Conservation (phyloP, 2,797 vertebrate species). For the Hemitrygon akajei region DNA sequence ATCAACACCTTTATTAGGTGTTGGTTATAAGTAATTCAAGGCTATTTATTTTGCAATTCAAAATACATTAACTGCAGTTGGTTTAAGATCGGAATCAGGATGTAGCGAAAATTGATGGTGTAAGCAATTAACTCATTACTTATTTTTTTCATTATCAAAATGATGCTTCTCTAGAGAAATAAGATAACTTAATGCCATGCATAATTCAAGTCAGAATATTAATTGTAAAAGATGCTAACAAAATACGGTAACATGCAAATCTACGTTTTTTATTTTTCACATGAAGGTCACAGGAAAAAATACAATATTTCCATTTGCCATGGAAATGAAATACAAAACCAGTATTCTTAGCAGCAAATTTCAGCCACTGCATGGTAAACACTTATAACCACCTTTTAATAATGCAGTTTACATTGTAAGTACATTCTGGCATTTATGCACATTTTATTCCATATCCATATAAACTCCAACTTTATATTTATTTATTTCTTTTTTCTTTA, state of each 20-base stretch:
- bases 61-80: constrained; percentile 1
- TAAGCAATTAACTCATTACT: constrained; percentile 31
- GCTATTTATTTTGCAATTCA: constrained; percentile 12
- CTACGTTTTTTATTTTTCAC: background rate
- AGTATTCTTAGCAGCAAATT: background rate
- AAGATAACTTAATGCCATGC: background rate
- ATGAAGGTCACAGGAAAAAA: background rate
- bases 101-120: constrained; percentile 8
- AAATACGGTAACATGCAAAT: constrained; percentile 14
- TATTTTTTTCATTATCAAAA: constrained; percentile 31
- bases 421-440: too few relatives aligned
- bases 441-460: too few relatives aligned
- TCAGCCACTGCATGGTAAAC: too few relatives aligned
- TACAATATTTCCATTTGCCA: background rate
- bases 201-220: constrained; percentile 2
- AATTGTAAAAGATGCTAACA: background rate
- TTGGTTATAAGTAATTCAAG: background rate
- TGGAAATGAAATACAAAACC: background rate
- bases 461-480: too few relatives aligned
- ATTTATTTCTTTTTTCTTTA: too few relatives aligned
- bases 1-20: background rate
- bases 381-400: too few relatives aligned
- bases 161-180: constrained; percentile 24
- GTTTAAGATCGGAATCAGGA: background rate
- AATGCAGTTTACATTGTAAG: too few relatives aligned